Base-by-base conservation (phyloP, 2,113 vertebrate species). In the Platichthys stellatus region DNA sequence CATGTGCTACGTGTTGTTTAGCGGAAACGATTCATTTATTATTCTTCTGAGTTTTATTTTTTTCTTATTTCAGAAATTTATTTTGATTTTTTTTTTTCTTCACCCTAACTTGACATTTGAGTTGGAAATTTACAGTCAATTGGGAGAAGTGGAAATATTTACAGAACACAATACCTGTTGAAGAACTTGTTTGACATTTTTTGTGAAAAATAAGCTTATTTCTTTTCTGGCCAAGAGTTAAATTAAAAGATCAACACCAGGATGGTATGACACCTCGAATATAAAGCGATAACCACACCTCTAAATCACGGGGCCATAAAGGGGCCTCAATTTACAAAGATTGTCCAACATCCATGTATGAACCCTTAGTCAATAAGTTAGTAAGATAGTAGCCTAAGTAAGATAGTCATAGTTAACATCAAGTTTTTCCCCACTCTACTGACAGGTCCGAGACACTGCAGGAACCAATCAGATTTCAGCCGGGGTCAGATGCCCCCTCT, bases 161-260 rank as follows among this genome's bases (percentile, higher is more conserved):
- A 26, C 17, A 63, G 3, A 31, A 23, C 31, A 40, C 24, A 35
- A 7, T 14, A 69, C 20, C 5, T 54, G 18, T 35, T 64, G 7
- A 31, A 63, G n/a, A 64, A n/a, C 24, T 68, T 13, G 57, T 28
- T 38, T 38, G 28, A 68, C 5, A 59, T 40, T 69, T 62, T 26
- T 18, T 4, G 6, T 7, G 18, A 15, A 61, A 40, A 68, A 58
- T 63, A 35, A 2, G 3, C 2, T 10, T 9, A 45, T 43, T 63
- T 17, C 5, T 6, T 45, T 14, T 64, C 3, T 15, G 0, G 62
- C 13, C 38, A 23, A 2, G 20, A 63, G 61, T 63, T 40, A 2
- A 9, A 24, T 24, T 13, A 15, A 63, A 17, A 45, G 40, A 63
- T 63, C 38, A 23, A 15, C 62, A 17, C 12, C n/a, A 63, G 7